These are phyloP conservation scores for Chrysolina americana DNA, from an alignment of 2,888 invertebrate species.

Conservation along the genomic window DNA sequence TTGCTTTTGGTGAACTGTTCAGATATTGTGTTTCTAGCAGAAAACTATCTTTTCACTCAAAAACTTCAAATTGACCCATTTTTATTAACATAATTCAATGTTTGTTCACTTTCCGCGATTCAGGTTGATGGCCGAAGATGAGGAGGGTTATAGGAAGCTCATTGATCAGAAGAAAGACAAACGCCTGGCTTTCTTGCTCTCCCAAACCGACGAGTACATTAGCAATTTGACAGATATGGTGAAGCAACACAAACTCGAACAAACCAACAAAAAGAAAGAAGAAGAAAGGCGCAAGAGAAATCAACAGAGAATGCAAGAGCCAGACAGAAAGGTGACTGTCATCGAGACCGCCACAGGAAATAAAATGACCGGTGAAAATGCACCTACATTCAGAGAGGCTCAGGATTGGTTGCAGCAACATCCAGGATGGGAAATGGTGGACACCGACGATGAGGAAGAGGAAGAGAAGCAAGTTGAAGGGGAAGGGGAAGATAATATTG, in stretches of 20 bases:
- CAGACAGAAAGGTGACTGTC: constrained; percentile 89
- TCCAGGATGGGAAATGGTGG: constrained; percentile 94
- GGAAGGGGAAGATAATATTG: constrained; percentile 69
- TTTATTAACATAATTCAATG: background rate
- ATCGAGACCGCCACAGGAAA: constrained; percentile 90
- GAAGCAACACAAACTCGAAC: constrained; percentile 95
- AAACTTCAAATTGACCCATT: too few relatives aligned
- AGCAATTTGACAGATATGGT: constrained; percentile 97
- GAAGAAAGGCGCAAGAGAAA: constrained; percentile 95
- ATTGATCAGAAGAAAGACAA: constrained; percentile 99
- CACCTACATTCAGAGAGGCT: constrained; percentile 88
- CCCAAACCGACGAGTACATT: constrained; percentile 99
- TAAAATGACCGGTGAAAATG: constrained; percentile 84
- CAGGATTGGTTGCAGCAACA: constrained; percentile 91
- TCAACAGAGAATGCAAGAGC: constrained; percentile 84
- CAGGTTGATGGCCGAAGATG: constrained; percentile 99
- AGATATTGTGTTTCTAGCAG: too few relatives aligned
- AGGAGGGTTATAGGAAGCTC: constrained; percentile 98
- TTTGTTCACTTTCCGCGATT: constrained; percentile 15
- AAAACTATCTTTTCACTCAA: too few relatives aligned
- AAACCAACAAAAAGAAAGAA: constrained; percentile 84
- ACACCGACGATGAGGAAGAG: constrained; percentile 83
- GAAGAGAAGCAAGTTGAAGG: constrained; percentile 80
- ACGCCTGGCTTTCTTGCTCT: constrained; percentile 95
- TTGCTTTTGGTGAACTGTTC: too few relatives aligned